Evolutionary conservation across 2,797 vertebrate species (phyloP).

Genomic region (Clarias fuscus): DNA sequence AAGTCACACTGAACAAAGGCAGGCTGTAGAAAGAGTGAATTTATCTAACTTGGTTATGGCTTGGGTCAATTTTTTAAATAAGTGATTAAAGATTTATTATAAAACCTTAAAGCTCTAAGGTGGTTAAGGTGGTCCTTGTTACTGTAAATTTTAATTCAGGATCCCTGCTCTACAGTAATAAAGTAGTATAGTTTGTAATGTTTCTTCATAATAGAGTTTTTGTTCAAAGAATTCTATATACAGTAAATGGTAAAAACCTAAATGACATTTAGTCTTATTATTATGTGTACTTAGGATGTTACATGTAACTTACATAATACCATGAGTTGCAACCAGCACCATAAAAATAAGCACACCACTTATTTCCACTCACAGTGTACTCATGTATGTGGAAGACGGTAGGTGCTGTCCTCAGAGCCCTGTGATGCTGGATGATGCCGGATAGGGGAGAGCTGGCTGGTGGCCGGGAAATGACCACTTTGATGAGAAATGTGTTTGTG

Average conservation of each 20-base stretch:
- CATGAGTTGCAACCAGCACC: not conserved
- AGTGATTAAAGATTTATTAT: not conserved
- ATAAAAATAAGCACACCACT: not conserved
- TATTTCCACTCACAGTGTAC: not conserved
- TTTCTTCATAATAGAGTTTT: not conserved
- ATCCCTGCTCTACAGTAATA: not conserved
- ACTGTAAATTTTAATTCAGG: too few relatives aligned
- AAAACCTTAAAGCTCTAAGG: not conserved
- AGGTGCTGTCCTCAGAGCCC: not conserved
- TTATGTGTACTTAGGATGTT: not conserved
- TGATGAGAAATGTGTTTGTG: not conserved
- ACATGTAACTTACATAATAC: not conserved
- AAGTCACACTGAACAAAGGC: slow-evolving; percentile 8
- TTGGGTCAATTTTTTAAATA: slow-evolving; percentile 6
- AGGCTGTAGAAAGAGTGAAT: not conserved
- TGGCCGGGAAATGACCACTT: not conserved
- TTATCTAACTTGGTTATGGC: not conserved
- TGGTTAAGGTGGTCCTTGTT: too few relatives aligned
- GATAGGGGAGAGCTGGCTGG: not conserved
- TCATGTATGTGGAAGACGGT: not conserved
- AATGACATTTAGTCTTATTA: not conserved
- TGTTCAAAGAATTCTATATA: not conserved
- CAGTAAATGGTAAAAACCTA: not conserved
- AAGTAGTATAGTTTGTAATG: not conserved
- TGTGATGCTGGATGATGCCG: too few relatives aligned